Conservation (phyloP, 2,113 vertebrate genomes). For the Narcine bancroftii region DNA sequence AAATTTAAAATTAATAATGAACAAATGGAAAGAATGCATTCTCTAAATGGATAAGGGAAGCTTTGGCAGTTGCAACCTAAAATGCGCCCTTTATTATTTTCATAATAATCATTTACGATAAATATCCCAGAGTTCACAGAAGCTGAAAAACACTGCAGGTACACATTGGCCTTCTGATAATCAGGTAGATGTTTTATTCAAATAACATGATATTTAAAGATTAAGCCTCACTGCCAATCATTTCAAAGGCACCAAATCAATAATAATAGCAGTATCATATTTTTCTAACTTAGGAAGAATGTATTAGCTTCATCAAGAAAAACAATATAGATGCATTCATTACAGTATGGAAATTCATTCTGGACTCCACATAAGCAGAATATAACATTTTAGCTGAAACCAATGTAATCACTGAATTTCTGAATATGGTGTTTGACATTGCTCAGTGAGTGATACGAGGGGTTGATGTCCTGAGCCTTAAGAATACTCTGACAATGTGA, state of each 20-base stretch:
- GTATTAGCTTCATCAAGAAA: not conserved
- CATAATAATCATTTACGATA: not conserved
- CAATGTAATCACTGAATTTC: not conserved
- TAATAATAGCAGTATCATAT: not conserved
- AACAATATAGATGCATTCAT: not conserved
- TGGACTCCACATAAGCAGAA: not conserved
- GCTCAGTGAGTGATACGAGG: not conserved
- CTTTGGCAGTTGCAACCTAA: not conserved
- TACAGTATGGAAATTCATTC: not conserved
- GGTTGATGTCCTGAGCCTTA: not conserved
- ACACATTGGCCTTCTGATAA: not conserved
- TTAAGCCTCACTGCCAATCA: not conserved
- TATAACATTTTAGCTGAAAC: not conserved
- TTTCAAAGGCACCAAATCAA: not conserved
- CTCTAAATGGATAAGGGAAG: not conserved
- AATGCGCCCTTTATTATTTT: not conserved
- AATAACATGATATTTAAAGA: not conserved
- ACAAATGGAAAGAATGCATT: not conserved
- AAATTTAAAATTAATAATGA: not conserved
- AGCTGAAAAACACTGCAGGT: not conserved
- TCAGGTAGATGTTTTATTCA: not conserved
- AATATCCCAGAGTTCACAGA: not conserved
- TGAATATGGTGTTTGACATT: not conserved
- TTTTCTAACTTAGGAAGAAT: not conserved
- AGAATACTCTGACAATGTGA: not conserved